These are phyloP conservation scores for Chrysolina oricalcia DNA, from an alignment of 2,888 invertebrate genomes.

Conservation along the genomic window DNA sequence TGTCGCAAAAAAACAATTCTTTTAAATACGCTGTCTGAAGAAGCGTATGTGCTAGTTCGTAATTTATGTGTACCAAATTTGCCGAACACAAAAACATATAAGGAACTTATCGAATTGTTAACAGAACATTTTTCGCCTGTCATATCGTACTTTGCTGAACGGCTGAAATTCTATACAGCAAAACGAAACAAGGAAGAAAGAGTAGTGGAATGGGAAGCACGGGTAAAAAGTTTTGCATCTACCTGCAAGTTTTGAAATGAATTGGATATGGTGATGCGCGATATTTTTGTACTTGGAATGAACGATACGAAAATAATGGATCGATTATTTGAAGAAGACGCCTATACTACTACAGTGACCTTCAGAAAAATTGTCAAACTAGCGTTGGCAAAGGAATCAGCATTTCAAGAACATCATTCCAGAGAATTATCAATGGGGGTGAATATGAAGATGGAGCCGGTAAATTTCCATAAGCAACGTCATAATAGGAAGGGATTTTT, in stretches of 20 bases:
- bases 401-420: slow-evolving; percentile 31
- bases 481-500: neutral
- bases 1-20: neutral
- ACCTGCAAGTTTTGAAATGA: slow-evolving; percentile 43
- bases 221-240: slow-evolving; percentile 42
- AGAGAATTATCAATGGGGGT: neutral
- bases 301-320: slow-evolving; percentile 43
- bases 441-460: neutral
- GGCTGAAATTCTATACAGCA: neutral
- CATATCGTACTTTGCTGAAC: neutral
- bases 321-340: slow-evolving; percentile 44
- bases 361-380: slow-evolving; percentile 35
- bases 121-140: too few relatives aligned
- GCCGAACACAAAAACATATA: too few relatives aligned
- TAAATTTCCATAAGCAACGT: slow-evolving; percentile 1
- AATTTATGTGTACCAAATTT: neutral
- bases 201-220: slow-evolving; percentile 38
- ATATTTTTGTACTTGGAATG: slow-evolving; percentile 45
- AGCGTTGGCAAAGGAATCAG: slow-evolving; percentile 41
- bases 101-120: too few relatives aligned
- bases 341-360: slow-evolving; percentile 10
- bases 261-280: slow-evolving; percentile 38
- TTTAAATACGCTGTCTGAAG: slow-evolving; percentile 11
- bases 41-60: neutral
- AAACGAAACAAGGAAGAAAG: slow-evolving; percentile 8